Evolutionary conservation across 30 jellyfish, hydroid and myxozoan species (phyloP), one percentile per base, ranked within the genome.

Genomic region (Phacellophora camtschatica): DNA sequence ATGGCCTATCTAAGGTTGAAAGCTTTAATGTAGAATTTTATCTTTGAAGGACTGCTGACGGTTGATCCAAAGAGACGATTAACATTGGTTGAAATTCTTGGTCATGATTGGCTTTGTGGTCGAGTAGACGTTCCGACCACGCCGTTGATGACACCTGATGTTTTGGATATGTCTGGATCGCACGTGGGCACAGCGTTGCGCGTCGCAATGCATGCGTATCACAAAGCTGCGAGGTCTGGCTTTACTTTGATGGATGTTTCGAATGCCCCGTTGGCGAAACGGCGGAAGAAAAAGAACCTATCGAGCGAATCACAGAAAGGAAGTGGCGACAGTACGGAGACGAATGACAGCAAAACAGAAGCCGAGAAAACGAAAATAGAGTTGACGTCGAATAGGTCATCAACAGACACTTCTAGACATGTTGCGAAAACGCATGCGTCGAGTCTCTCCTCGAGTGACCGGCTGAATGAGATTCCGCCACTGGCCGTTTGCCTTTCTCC

Each of bases 251-350:
- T 94, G 99, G 99, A 88, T 53, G 99, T 94, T 27, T 93, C 95
- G 29, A 82, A 95, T 71, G 99, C 99, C 27, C 99, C 99, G 56
- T 54, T 94, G 31, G 99, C 99, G 32, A 94, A 94, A 67, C 88
- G 99, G 36, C 88, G 99, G 43, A 94, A 82, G 69, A 61, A 78
- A 77, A 94, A 94, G 85, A 96, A 87, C 58, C 65, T 87, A 11
- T 85, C 97, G 12, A 79, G 77, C 39, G 95, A 94, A 31, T 80
- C 91, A 0, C 91, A 80, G 24, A 80, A 80, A 34, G 91, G 75
- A 46, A 80, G 91, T 80, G 77, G 39, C 33, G 91, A 80, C 25
- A 49, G 84, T 71, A 19, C 84, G 0, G 81, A 70, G 48, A 80
- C 91, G 32, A 61, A 50, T 50, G 84, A 73, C 63, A 54, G 63